Base-by-base conservation (phyloP, 2,888 invertebrate species). In the Parascotia fuliginaria region DNA sequence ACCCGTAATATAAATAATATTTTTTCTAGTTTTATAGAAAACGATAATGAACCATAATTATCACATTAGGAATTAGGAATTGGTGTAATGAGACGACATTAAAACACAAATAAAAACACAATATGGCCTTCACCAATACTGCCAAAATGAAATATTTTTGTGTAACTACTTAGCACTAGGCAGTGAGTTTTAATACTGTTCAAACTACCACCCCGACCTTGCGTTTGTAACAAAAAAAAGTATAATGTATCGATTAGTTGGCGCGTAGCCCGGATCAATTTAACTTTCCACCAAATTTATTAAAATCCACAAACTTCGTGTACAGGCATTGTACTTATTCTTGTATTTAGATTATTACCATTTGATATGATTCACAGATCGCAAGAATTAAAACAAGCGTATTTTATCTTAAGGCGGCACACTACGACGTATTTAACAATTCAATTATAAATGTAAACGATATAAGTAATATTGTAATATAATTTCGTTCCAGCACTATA, bases 181-280 rank as follows among this genome's bases (percentile, higher is more conserved):
- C 49, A 46, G 32, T 40, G 52, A 55, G 37, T 64, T 59, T 46
- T 22, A 49, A 52, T 61, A 58, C 48, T 65, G 55, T 66, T 51
- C 55, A 39, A 60, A 67, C 37, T 49, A 40, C 60, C 40, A 70
- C 61, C 60, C 48, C 56, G 60, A 65, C 72, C 76, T 72, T 73
- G 74, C 48, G 61, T 58, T 71, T 64, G 60, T 65, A 70, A 71
- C 67, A 70, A 73, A 72, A 57, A 54, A 65, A 73, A 71, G 65
- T 60, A 67, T 65, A 56, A 52, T 57, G 70, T 77, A 79, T 79
- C 70, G 78, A 76, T 78, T 75, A 69, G 61, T 68, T 75, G 71
- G 75, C 76, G 67, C 70, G 60, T 53, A 71, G 70, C 75, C 70
- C 70, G 62, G 60, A 53, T 53, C 47, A 64, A 68, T 73, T 62